phyloP scores from a whole-genome alignment of 2,113 vertebrate genomes.

The Corythornis cristatus region DNA sequence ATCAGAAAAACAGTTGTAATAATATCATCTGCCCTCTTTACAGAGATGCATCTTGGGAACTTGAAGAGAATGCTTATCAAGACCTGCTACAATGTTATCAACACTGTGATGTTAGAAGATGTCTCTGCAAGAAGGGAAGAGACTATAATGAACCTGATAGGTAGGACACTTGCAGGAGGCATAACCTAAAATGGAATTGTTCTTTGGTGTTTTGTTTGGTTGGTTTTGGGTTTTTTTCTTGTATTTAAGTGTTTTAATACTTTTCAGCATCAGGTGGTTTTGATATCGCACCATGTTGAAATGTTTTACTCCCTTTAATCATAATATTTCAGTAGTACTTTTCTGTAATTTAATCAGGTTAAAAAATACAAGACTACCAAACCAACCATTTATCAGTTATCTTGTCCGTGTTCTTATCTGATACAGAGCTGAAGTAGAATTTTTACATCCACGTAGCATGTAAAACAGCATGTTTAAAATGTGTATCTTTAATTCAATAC shows the following conservation, averaged over 20 bases:
- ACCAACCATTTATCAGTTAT: background rate
- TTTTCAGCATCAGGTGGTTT: background rate
- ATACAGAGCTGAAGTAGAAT: background rate
- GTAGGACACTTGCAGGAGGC: constrained; percentile 65
- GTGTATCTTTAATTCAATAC: background rate
- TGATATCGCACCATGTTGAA: background rate
- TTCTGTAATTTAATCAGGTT: background rate
- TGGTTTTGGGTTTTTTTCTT: background rate
- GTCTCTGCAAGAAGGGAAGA: constrained; percentile 83
- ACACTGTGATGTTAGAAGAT: constrained; percentile 85
- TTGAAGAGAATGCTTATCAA: constrained; percentile 93
- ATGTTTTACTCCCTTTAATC: background rate
- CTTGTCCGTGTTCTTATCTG: background rate
- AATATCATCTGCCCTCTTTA: constrained; percentile 13
- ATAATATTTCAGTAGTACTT: background rate
- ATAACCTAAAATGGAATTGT: background rate
- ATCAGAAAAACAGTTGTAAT: background rate
- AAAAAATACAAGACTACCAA: background rate
- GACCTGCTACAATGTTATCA: constrained; percentile 89
- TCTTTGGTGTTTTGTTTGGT: background rate
- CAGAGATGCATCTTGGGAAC: constrained; percentile 98
- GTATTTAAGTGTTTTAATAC: background rate
- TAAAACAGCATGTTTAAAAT: background rate
- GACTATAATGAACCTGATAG: constrained; percentile 83
- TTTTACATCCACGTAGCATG: background rate